Percentiles rank a stretch among this genome's conserved stretches.
These are phyloP conservation scores for Neodiprion pinetum DNA, from an alignment of 1,140 invertebrate species.

Conservation along the genomic window DNA sequence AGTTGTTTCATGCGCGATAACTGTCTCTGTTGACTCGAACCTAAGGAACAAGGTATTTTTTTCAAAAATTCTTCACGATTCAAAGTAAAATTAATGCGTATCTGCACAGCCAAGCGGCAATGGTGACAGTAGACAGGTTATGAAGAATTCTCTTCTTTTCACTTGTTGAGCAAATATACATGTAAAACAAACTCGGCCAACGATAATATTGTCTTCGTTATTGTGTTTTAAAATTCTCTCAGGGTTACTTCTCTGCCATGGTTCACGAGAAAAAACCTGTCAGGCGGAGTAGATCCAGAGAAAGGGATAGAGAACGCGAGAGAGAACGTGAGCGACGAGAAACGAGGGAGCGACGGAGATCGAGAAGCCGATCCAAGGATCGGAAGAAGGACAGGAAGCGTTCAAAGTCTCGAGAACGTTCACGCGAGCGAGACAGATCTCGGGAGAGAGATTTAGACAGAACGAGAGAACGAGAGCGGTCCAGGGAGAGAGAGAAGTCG, in stretches of 20 bases:
- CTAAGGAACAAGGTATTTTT: too few species aligned
- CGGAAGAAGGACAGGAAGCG: slow-evolving; percentile 51
- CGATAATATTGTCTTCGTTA: too few species aligned
- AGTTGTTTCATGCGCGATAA: too few species aligned
- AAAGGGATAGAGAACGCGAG: slow-evolving; percentile 47
- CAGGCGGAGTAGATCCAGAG: slow-evolving; percentile 54
- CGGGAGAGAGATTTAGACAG: slow-evolving; percentile 42
- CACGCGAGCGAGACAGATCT: slow-evolving; percentile 42
- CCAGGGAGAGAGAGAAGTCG: slow-evolving; percentile 52
- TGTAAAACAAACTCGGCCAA: too few species aligned
- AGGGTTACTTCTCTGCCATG: slow-evolving; percentile 29
- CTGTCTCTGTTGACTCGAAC: too few species aligned
- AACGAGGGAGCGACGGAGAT: slow-evolving; percentile 48
- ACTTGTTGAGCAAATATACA: too few species aligned
- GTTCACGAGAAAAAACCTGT: slow-evolving; percentile 53
- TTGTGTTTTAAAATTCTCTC: too few species aligned
- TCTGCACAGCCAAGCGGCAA: too few species aligned
- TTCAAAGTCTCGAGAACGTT: slow-evolving; percentile 42
- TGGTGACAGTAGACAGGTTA: too few species aligned
- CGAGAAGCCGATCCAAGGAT: slow-evolving; percentile 52
- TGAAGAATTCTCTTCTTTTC: too few species aligned
- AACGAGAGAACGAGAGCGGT: slow-evolving; percentile 45
- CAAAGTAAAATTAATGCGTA: too few species aligned
- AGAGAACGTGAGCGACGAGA: slow-evolving; percentile 47
- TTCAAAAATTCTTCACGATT: too few species aligned